Conservation (phyloP, 2,888 invertebrate genomes). For the Meliscaeva auricollis region DNA sequence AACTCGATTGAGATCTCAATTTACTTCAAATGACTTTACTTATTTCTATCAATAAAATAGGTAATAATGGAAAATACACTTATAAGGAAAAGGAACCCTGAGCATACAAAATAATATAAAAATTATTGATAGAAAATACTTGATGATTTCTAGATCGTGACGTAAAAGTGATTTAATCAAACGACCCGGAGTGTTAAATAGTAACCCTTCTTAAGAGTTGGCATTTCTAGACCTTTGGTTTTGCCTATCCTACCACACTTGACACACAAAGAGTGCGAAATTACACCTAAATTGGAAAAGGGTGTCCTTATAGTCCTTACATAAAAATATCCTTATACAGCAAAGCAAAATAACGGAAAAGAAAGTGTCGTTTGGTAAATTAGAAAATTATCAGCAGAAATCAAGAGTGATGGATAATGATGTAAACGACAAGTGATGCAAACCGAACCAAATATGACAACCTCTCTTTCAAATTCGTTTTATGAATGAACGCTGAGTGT, state of each 20-base stretch:
- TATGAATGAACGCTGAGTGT: constrained; percentile 54
- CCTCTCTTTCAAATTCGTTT: constrained; percentile 25
- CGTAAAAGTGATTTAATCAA: background rate
- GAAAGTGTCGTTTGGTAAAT: constrained; percentile 59
- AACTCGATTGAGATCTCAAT: background rate
- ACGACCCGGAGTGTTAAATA: background rate
- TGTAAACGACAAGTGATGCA: constrained; percentile 64
- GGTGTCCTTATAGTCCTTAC: constrained; percentile 21
- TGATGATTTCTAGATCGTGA: too few species aligned
- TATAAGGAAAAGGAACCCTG: too few species aligned
- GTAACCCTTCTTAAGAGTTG: constrained; percentile 62
- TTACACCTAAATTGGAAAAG: constrained; percentile 53
- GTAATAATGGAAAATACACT: too few species aligned
- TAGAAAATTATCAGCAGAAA: constrained; percentile 73
- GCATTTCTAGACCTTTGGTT: constrained; percentile 20
- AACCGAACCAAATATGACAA: constrained; percentile 43
- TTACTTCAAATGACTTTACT: too few species aligned
- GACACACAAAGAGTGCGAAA: constrained; percentile 45
- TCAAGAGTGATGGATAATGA: constrained; percentile 70
- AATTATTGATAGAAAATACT: too few species aligned
- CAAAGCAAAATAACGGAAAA: constrained; percentile 27
- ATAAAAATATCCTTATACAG: background rate
- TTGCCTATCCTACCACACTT: constrained; percentile 48
- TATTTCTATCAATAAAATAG: too few species aligned
- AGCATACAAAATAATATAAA: too few species aligned